phyloP scores from a whole-genome alignment of 2,888 invertebrate species.

The Seira musarum region DNA sequence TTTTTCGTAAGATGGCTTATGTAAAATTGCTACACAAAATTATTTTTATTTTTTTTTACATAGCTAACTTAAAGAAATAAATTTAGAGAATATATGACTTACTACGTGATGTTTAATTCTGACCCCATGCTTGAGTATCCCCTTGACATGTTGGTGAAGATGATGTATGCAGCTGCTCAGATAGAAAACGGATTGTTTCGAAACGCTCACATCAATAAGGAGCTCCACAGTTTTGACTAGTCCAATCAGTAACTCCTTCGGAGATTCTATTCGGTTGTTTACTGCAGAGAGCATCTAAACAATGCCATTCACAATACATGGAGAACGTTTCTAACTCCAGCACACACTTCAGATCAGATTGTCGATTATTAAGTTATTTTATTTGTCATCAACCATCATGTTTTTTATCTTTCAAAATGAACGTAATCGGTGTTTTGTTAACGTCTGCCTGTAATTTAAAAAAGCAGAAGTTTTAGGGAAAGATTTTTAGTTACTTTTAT shows the following conservation, averaged over 20 bases:
- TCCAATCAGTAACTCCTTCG: constrained; percentile 60
- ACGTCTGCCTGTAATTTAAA: no score
- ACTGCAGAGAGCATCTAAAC: constrained; percentile 65
- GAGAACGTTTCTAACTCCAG: background rate
- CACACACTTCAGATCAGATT: background rate
- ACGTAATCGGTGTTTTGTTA: no score
- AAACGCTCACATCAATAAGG: constrained; percentile 64
- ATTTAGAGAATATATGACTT: constrained; percentile 46
- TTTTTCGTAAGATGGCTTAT: no score
- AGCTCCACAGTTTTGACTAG: constrained; percentile 63
- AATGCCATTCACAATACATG: no score
- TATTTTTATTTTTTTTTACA: constrained; percentile 4
- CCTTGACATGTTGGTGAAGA: constrained; percentile 64
- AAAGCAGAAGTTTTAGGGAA: no score
- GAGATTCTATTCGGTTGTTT: constrained; percentile 66
- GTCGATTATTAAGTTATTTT: background rate
- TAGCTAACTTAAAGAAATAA: constrained; percentile 13
- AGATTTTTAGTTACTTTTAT: no score
- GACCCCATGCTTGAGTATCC: constrained; percentile 66
- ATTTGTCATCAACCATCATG: no score
- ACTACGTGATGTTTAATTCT: constrained; percentile 66
- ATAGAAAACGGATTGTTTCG: constrained; percentile 64
- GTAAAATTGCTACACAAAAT: background rate
- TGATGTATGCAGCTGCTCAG: constrained; percentile 60
- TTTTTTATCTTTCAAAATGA: no score